Conservation (phyloP, 2,113 vertebrate genomes). For the Pelecanoides urinatrix region DNA sequence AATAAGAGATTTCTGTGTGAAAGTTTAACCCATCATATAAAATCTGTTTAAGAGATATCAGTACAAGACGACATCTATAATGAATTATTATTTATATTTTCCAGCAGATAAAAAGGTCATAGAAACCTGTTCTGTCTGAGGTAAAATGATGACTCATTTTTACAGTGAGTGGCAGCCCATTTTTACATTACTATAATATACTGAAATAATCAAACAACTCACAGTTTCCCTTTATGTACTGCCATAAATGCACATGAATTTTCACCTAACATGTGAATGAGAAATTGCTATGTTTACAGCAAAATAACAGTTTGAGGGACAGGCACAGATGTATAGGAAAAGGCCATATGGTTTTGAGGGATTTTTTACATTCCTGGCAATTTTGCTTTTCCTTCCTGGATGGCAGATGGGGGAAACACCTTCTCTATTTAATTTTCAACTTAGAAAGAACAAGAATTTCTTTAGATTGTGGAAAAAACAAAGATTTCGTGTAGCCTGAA, state of each 20-base stretch:
- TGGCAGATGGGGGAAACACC: accelerated
- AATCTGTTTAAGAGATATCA: slow-evolving; percentile 11
- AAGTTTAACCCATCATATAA: background rate
- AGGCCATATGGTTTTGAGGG: background rate
- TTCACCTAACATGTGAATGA: background rate
- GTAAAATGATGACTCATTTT: background rate
- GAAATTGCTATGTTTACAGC: background rate
- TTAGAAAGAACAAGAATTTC: background rate
- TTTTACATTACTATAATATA: background rate
- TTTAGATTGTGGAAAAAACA: background rate
- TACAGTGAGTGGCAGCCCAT: background rate
- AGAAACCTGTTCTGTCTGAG: background rate
- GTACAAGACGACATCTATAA: background rate
- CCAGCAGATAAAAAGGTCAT: background rate
- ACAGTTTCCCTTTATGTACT: background rate
- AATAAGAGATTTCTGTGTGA: background rate
- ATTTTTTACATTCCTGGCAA: background rate
- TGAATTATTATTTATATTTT: slow-evolving; percentile 13
- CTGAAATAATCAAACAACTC: background rate
- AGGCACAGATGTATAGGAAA: background rate
- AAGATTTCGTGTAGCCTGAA: background rate
- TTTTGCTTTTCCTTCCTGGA: background rate
- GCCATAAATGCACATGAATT: background rate
- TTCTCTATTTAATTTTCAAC: background rate
- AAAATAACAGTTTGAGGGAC: background rate